Evolutionary conservation across 2,888 invertebrate species (phyloP), one percentile per base, ranked within the genome.

Genomic region (Cephus nigrinus): DNA sequence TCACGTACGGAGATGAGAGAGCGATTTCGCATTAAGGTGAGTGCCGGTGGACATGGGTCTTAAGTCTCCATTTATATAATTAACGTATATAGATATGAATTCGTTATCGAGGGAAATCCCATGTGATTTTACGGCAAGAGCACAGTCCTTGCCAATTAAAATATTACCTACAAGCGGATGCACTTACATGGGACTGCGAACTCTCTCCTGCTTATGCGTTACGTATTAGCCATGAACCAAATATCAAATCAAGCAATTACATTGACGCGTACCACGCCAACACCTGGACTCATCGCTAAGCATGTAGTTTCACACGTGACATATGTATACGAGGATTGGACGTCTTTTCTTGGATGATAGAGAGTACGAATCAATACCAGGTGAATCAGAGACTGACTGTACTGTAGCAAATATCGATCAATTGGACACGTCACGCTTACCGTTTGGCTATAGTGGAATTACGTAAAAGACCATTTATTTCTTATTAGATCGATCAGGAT

Each of bases 1-100:
- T 96, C 95, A 90, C 94, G 93, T 86, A 95, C 94, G 15, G 95
- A 95, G 91, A 93, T 94, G 93, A 93, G 95, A 83, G 95, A 95
- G 86, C 94, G 95, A 80, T 94, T 95, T 86, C 94, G 94, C 87
- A 93, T 94, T 80, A 95, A 95, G 93, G 96, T 96, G 91, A 93
- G 93, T 92, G 68, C 73, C 40, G 11, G 82, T 79, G 36, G 9
- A 9, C 23, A 55, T 23, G 15, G 55, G 23, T 0, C 23, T 55
- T 23, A 23, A 55, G 23, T 55, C 9, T 0, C 0, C 23, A 55
- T 9, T 9, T 1, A 23, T 23, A 23, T 23, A 55, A 55, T 55
- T 55, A 55, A 55, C 55, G 55, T 23, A 23, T 55, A 2, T 9
- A 55, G 23, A 55, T 55, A 23, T 55, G 5, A 55, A 23, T 55